Percentiles rank a stretch among this genome's conserved stretches.
phyloP scores from a whole-genome alignment of 2,113 vertebrate genomes.

The Poeciliopsis turrubarensis region DNA sequence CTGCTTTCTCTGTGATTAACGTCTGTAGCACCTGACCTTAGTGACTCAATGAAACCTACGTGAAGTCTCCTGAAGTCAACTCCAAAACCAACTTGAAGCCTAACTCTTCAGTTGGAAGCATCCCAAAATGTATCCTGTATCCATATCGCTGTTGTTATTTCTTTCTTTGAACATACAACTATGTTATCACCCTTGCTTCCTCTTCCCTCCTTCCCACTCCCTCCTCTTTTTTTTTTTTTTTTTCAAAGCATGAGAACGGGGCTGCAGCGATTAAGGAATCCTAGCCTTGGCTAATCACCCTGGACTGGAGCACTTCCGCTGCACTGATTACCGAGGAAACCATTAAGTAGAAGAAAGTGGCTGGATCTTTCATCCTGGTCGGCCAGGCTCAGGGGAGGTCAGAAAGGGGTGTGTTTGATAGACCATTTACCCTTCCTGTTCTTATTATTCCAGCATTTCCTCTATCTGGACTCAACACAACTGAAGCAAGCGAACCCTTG shows the following conservation, averaged over 20 bases:
- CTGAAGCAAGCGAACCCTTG: slow-evolving; percentile 59
- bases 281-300: slow-evolving; percentile 83
- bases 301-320: slow-evolving; percentile 85
- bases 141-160: slow-evolving; percentile 32
- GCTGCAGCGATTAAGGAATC: slow-evolving; percentile 82
- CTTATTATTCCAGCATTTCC: slow-evolving; percentile 84
- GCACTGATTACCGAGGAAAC: slow-evolving; percentile 91
- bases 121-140: slow-evolving; percentile 19
- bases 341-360: slow-evolving; percentile 89
- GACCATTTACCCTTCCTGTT: slow-evolving; percentile 85
- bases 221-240: slow-evolving; percentile 76
- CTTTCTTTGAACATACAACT: slow-evolving; percentile 61
- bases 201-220: slow-evolving; percentile 64
- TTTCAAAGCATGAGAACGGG: slow-evolving; percentile 81
- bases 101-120: slow-evolving; percentile 23
- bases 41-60: slow-evolving; percentile 21
- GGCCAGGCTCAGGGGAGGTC: slow-evolving; percentile 85
- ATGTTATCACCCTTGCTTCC: slow-evolving; percentile 80
- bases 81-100: slow-evolving; percentile 10
- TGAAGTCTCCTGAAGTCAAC: slow-evolving; percentile 29
- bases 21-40: slow-evolving; percentile 14
- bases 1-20: slow-evolving; percentile 39
- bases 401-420: slow-evolving; percentile 85
- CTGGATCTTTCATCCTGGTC: slow-evolving; percentile 87
- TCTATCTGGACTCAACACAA: slow-evolving; percentile 79